These are phyloP conservation scores for Drosophila hawaiiensis DNA, from an alignment of 2,888 invertebrate species.

Conservation along the genomic window DNA sequence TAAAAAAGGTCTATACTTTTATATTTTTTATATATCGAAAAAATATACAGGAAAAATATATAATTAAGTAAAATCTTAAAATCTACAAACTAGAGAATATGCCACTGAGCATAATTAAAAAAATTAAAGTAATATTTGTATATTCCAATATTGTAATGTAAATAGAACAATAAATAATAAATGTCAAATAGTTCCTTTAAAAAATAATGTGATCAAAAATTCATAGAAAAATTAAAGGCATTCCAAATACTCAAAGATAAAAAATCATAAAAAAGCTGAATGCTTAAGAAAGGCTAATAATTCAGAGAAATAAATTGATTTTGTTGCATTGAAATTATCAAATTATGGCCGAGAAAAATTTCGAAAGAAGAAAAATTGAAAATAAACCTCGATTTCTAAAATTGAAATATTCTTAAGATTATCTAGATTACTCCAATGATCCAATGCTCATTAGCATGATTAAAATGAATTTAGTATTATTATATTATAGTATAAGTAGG, in stretches of 20 bases:
- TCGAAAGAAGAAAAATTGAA: neutral
- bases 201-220: neutral
- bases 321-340: no score
- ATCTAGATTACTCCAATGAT: neutral
- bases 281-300: neutral
- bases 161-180: neutral
- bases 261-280: neutral
- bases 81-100: neutral
- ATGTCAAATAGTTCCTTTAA: neutral
- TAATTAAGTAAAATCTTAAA: neutral
- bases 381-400: neutral
- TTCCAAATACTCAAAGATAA: neutral
- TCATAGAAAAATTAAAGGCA: neutral
- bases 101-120: neutral
- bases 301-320: neutral
- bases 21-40: no score
- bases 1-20: no score
- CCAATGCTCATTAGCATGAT: neutral
- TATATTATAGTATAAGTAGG: no score
- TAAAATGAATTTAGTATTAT: neutral
- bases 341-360: neutral
- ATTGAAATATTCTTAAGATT: neutral
- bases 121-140: neutral
- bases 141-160: neutral
- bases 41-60: neutral